A percentile compares a stretch with the other conserved stretches of the same genome.
Evolutionary conservation across 1,140 invertebrate species (phyloP).

Genomic region (Danaus plexippus): DNA sequence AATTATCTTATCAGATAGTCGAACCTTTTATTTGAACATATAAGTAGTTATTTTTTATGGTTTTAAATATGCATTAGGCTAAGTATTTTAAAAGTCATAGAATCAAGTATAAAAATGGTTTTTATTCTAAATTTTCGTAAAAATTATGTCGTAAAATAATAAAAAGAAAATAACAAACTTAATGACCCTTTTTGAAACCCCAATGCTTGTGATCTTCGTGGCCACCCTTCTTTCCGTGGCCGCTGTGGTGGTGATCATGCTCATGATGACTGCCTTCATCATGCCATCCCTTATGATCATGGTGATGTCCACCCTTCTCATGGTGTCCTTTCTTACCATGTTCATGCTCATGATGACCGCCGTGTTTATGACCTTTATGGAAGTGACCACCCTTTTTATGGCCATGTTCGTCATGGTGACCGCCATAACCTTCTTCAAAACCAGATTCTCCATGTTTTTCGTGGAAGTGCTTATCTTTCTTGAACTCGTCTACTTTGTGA

Average conservation of each 20-base stretch:
- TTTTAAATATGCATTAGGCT: no score
- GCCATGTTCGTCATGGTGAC: conserved; percentile 76
- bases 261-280: conserved; percentile 73
- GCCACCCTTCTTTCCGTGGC: conserved; percentile 75
- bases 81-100: not conserved
- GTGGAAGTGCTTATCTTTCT: conserved; percentile 75
- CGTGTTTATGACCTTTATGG: conserved; percentile 78
- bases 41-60: no score
- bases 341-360: conserved; percentile 76
- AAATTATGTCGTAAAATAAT: no score
- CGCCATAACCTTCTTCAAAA: conserved; percentile 75
- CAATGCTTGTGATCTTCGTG: conserved; percentile 70
- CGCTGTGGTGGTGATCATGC: conserved; percentile 73
- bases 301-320: conserved; percentile 75
- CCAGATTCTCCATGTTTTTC: conserved; percentile 82
- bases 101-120: not conserved
- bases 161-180: conserved; percentile 24
- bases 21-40: no score
- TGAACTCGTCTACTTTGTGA: conserved; percentile 81
- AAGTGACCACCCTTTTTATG: conserved; percentile 78
- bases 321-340: conserved; percentile 80
- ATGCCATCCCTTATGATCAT: conserved; percentile 60
- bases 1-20: conserved; percentile 15
- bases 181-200: conserved; percentile 71
- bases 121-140: conserved; percentile 2